Evolutionary conservation across 1,140 invertebrate genomes (phyloP), one percentile per base, ranked within the genome.

Genomic region (Chelonus insularis): DNA sequence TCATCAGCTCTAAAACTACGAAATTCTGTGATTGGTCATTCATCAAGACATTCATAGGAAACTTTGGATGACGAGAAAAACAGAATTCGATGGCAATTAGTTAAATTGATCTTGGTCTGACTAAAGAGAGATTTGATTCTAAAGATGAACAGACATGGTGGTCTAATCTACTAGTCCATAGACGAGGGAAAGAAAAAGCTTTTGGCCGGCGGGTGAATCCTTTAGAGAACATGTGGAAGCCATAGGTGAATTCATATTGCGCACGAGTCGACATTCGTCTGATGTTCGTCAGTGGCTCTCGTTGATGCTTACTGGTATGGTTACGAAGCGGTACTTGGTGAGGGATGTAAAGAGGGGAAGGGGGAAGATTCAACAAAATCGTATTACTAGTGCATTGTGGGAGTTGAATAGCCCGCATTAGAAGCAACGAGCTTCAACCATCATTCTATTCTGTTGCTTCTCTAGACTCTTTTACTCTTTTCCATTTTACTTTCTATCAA

Each of bases 361-460:
- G 16, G 12, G 41, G 23, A 47, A 51, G 64, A 47, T 54, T 66
- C 62, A 68, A 60, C 60, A 62, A 78, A 80, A 80, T 78, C 72
- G 76, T 77, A 78, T 80, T 80, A 78, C 75, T 74, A 77, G 72
- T 72, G 71, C 74, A 79, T 79, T 78, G 76, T 77, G 71, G 75
- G 51, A 69, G 68, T 71, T 77, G 77, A 78, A 79, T 79, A 78
- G 72, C 68, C 68, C 68, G 74, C 72, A 78, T 79, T 78, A 79
- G 73, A 77, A 68, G 63, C 71, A 77, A 78, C 74, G 72, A 74
- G 69, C 70, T 78, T 77, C 69, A 70, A 72, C 68, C 66, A 66
- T 64, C 60, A 25, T 63, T 60, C 57, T 59, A 36, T 63, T 34
- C 34, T 39, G 34, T 36, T 57, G 45, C 62, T 34, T 12, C 59